A percentile compares a stretch with the other conserved stretches of the same genome.
Evolutionary conservation across 2,797 vertebrate genomes (phyloP).

Genomic region (Epinephelus coioides): DNA sequence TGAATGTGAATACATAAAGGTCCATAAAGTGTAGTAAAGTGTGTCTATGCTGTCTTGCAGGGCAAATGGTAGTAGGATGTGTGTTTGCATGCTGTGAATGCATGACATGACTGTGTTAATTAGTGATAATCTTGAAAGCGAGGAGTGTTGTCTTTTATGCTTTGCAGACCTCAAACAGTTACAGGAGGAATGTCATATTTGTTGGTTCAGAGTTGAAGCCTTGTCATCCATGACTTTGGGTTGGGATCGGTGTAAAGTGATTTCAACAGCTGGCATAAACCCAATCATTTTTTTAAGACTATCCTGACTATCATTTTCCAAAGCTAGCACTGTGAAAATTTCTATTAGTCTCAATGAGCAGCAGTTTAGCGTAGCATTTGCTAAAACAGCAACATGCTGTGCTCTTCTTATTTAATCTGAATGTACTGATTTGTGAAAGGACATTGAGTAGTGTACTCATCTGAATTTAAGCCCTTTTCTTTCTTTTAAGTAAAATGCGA

Average conservation of each 20-base stretch:
- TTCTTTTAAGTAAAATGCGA: constrained; percentile 32
- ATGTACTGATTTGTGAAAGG: constrained; percentile 74
- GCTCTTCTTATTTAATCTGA: constrained; percentile 69
- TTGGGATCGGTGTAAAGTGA: constrained; percentile 15
- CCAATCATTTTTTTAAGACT: constrained; percentile 48
- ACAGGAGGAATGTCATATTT: constrained; percentile 26
- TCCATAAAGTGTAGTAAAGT: constrained; percentile 37
- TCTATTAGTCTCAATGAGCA: constrained; percentile 56
- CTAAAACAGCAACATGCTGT: constrained; percentile 21
- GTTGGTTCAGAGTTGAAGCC: constrained; percentile 8
- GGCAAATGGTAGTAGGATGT: constrained; percentile 38
- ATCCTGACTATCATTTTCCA: constrained; percentile 38
- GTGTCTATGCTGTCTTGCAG: constrained; percentile 43
- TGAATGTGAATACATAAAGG: constrained; percentile 41
- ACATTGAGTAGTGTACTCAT: constrained; percentile 46
- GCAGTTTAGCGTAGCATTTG: constrained; percentile 63
- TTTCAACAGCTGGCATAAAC: constrained; percentile 23
- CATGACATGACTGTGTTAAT: constrained; percentile 54
- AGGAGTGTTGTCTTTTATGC: constrained; percentile 27
- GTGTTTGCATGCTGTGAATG: constrained; percentile 60
- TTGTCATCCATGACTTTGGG: constrained; percentile 6
- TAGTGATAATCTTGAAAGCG: constrained; percentile 29
- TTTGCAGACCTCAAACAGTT: constrained; percentile 1
- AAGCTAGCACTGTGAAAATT: constrained; percentile 84
- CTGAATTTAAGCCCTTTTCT: constrained; percentile 59